These are phyloP conservation scores for Sphenodon punctatus DNA, from an alignment of 2,797 vertebrate species.

Conservation along the genomic window DNA sequence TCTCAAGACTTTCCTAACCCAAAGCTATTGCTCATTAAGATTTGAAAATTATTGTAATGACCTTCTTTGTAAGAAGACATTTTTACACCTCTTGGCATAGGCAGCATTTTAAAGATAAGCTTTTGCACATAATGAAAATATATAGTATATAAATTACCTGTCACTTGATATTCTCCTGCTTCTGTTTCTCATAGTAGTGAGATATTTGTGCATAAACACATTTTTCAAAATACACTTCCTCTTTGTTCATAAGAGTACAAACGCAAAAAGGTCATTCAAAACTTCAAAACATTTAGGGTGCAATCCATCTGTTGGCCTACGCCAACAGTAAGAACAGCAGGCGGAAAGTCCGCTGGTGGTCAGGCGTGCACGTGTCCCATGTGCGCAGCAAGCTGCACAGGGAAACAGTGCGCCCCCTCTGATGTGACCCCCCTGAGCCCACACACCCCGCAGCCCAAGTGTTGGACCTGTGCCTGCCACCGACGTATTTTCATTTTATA, in stretches of 20 bases:
- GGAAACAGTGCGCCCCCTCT: too few relatives aligned
- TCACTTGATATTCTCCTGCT: not conserved
- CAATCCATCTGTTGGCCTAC: too few relatives aligned
- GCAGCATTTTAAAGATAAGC: not conserved
- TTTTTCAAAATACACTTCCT: not conserved
- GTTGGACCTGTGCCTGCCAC: too few relatives aligned
- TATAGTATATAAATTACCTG: not conserved
- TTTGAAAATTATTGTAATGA: not conserved
- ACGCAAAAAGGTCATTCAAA: conserved; percentile 27
- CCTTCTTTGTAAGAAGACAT: not conserved
- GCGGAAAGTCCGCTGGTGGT: too few relatives aligned
- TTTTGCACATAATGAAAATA: not conserved
- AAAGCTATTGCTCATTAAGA: not conserved
- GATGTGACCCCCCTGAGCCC: too few relatives aligned
- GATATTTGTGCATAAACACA: not conserved
- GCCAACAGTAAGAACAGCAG: too few relatives aligned
- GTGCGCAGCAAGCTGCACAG: too few relatives aligned
- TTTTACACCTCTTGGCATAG: not conserved
- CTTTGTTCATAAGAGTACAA: conserved; percentile 10
- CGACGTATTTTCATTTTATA: too few relatives aligned
- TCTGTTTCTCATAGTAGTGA: not conserved
- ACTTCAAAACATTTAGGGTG: conserved; percentile 46
- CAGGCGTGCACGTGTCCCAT: too few relatives aligned
- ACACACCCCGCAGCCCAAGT: too few relatives aligned
- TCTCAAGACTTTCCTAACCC: not conserved